Conservation (phyloP, 2,888 invertebrate species). For the Pteria penguin region DNA sequence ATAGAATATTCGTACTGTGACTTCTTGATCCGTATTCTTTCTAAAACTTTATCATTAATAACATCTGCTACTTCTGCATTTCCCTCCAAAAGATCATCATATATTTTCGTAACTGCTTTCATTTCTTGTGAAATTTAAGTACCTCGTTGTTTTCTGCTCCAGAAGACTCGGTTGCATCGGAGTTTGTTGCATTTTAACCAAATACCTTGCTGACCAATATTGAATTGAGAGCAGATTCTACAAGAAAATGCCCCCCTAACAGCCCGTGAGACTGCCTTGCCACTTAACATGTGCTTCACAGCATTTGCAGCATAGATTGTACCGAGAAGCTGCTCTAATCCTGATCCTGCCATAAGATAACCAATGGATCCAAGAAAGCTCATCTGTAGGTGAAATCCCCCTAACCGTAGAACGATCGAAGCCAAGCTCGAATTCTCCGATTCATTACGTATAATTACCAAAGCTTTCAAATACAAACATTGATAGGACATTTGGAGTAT, state of each 20-base stretch:
- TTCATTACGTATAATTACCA: conserved; percentile 22
- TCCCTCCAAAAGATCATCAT: not conserved
- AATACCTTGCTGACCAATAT: no score
- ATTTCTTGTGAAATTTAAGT: no score
- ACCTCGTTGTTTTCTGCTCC: no score
- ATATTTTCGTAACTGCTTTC: not conserved
- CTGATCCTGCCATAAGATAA: conserved; percentile 50
- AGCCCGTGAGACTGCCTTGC: conserved; percentile 52
- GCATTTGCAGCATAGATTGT: conserved; percentile 52
- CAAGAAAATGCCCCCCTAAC: conserved; percentile 54
- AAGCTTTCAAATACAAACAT: conserved; percentile 52
- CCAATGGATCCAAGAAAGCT: conserved; percentile 64
- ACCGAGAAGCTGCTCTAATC: conserved; percentile 52
- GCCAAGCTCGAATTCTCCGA: not conserved
- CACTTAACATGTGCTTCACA: conserved; percentile 51
- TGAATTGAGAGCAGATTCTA: no score
- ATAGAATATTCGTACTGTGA: not conserved
- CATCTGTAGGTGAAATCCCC: conserved; percentile 58
- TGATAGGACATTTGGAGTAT: conserved; percentile 40
- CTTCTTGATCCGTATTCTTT: not conserved
- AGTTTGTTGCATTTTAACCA: no score
- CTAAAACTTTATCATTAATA: not conserved
- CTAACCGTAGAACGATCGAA: conserved; percentile 43
- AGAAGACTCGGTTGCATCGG: no score
- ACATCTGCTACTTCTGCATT: not conserved